These are phyloP conservation scores for Bucorvus abyssinicus DNA, from an alignment of 2,797 vertebrate species.

Conservation along the genomic window DNA sequence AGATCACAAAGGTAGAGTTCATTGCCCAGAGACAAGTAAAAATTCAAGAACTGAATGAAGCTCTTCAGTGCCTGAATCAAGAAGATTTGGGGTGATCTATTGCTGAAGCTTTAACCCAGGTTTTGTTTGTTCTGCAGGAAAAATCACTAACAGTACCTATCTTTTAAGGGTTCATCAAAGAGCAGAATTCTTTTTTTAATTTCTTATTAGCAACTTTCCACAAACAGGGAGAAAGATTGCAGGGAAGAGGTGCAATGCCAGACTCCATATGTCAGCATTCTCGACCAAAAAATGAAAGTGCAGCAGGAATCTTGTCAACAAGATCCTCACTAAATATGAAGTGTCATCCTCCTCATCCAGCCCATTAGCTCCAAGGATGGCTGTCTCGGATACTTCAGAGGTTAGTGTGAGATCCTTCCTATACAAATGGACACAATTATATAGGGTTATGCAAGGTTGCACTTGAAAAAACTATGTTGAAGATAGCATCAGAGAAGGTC, in stretches of 20 bases:
- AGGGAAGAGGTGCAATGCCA: background rate
- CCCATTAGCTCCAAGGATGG: background rate
- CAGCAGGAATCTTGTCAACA: background rate
- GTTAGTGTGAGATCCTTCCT: background rate
- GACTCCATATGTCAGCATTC: background rate
- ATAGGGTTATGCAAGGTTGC: background rate
- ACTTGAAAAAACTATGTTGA: background rate
- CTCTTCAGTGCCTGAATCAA: background rate
- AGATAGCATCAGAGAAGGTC: background rate
- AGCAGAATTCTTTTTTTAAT: background rate
- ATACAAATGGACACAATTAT: rapidly evolving
- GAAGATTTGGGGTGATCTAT: rapidly evolving
- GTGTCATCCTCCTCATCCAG: background rate
- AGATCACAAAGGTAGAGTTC: background rate
- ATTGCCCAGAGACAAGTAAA: background rate
- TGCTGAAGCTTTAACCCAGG: background rate
- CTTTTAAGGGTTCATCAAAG: background rate
- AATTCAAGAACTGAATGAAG: background rate
- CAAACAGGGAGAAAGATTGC: background rate
- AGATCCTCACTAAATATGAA: background rate
- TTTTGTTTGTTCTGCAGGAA: background rate
- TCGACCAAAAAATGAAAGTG: background rate
- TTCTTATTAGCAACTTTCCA: background rate
- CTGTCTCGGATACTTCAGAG: background rate
- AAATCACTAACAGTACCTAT: background rate